Evolutionary conservation across 1,140 invertebrate genomes (phyloP).

Genomic region (Drosophila subobscura): DNA sequence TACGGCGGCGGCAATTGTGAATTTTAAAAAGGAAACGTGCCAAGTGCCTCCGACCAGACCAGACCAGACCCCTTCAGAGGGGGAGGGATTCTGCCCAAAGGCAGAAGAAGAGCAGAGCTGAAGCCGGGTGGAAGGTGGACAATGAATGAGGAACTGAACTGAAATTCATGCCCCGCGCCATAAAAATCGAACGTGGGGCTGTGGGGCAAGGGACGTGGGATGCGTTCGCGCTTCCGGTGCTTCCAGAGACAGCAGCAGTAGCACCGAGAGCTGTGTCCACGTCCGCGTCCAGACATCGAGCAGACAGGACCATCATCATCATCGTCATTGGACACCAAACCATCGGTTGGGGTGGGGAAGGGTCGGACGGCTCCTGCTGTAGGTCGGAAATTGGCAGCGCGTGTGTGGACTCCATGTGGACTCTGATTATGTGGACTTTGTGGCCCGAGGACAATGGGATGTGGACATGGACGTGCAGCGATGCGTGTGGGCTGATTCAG

Average conservation of each 20-base stretch:
- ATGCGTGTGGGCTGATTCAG: slow-evolving; percentile 48
- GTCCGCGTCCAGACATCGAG: slow-evolving; percentile 62
- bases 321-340: slow-evolving; percentile 25
- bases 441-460: slow-evolving; percentile 70
- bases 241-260: slow-evolving; percentile 9
- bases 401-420: slow-evolving; percentile 45
- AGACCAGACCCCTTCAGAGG: slow-evolving; percentile 25
- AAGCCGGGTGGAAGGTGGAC: slow-evolving; percentile 32
- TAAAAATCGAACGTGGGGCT: slow-evolving; percentile 73
- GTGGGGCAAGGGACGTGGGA: slow-evolving; percentile 38
- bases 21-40: slow-evolving; percentile 82
- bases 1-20: slow-evolving; percentile 78
- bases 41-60: slow-evolving; percentile 46
- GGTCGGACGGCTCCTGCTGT: slow-evolving; percentile 27
- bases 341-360: slow-evolving; percentile 47
- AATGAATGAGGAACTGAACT: slow-evolving; percentile 79
- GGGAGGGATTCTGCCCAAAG: slow-evolving; percentile 12
- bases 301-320: slow-evolving; percentile 61
- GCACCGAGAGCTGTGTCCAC: slow-evolving; percentile 30
- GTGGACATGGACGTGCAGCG: slow-evolving; percentile 61
- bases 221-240: slow-evolving; percentile 61
- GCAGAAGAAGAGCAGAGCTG: slow-evolving; percentile 5
- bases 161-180: slow-evolving; percentile 59
- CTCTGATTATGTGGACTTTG: slow-evolving; percentile 4
- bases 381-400: slow-evolving; percentile 70